Conservation (phyloP, 2,113 vertebrate genomes). For the Prionailurus bengalensis region DNA sequence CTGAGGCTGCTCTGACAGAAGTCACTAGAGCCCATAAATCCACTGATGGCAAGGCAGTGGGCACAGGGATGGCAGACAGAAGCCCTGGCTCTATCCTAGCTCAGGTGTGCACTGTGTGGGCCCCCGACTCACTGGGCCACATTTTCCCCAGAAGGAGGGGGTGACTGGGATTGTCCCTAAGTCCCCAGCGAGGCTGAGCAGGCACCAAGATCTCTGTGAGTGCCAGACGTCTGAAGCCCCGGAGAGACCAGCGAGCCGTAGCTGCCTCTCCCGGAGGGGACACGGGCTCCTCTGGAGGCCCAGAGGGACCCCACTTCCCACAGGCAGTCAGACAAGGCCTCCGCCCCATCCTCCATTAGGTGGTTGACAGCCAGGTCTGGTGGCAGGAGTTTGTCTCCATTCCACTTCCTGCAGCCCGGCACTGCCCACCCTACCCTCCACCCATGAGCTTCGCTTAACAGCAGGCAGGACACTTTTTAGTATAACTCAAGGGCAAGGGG, state of each 20-base stretch:
- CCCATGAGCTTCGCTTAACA: not conserved
- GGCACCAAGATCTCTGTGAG: not conserved
- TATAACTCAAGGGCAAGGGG: not conserved
- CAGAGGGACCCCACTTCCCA: not conserved
- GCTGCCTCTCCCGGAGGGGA: not conserved
- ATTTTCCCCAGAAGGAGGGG: not conserved
- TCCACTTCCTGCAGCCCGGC: not conserved
- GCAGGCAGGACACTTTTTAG: not conserved
- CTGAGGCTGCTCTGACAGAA: not conserved
- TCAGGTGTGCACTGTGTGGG: not conserved
- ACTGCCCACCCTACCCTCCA: not conserved
- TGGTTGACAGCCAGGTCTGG: no score
- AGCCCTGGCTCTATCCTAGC: not conserved
- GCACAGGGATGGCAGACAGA: not conserved
- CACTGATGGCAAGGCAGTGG: not conserved
- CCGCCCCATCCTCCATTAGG: not conserved
- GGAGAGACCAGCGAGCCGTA: not conserved
- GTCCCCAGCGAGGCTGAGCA: not conserved
- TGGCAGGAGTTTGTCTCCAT: not conserved
- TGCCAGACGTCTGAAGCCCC: not conserved
- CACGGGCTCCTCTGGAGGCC: not conserved
- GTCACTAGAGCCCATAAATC: not conserved
- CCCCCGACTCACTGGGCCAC: not conserved
- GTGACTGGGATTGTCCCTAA: not conserved
- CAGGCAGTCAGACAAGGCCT: not conserved